Percentiles rank a stretch among this genome's conserved stretches.
These are phyloP conservation scores for Uropetala carovei DNA, from an alignment of 2,888 invertebrate species.

Conservation along the genomic window DNA sequence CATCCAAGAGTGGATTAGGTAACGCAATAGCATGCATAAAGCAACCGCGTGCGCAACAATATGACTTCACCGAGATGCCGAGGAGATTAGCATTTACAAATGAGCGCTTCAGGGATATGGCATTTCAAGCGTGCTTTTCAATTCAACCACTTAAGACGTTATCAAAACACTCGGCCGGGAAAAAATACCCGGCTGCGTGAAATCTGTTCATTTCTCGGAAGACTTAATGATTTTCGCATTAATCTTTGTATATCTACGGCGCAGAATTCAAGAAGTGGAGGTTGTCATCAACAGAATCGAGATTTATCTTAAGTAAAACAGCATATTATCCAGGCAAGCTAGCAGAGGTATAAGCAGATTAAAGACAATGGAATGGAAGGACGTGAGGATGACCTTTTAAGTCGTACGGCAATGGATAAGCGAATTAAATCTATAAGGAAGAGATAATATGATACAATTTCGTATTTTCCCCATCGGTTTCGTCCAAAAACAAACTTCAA, in stretches of 20 bases:
- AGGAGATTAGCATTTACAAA: constrained; percentile 24
- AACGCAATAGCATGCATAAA: not conserved
- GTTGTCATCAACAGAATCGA: not conserved
- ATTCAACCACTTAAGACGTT: not conserved
- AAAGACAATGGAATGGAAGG: not conserved
- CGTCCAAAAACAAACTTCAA: too few species aligned
- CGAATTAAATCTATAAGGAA: too few species aligned
- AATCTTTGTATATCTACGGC: not conserved
- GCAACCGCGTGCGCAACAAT: not conserved
- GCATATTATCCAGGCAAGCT: not conserved
- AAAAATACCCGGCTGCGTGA: not conserved
- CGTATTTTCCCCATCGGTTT: too few species aligned
- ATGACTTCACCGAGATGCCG: not conserved
- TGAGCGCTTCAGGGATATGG: not conserved
- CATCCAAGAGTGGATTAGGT: not conserved
- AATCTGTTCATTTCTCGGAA: not conserved
- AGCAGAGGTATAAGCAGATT: not conserved
- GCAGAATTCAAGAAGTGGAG: not conserved
- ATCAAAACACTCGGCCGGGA: not conserved
- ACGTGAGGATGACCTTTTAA: not conserved
- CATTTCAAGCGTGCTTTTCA: not conserved
- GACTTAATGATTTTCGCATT: not conserved
- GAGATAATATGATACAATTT: too few species aligned
- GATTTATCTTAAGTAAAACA: not conserved
- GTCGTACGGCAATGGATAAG: too few species aligned